Conservation (phyloP, 2,113 vertebrate species). For the Microtus pennsylvanicus region DNA sequence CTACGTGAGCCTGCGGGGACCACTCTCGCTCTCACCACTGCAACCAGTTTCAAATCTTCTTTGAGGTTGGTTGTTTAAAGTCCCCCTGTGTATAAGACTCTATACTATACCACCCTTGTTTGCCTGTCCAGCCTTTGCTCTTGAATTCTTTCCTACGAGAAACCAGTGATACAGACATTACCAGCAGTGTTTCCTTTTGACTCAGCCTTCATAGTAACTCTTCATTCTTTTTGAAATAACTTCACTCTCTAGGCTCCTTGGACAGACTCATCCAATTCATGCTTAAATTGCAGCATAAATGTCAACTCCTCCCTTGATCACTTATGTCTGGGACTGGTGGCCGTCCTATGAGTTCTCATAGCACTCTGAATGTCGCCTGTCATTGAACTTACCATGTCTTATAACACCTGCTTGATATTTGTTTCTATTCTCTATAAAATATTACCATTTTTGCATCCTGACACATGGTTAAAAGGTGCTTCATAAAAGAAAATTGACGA, state of each 20-base stretch:
- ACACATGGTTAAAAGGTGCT: not conserved
- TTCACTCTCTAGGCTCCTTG: not conserved
- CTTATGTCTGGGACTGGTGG: not conserved
- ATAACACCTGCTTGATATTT: not conserved
- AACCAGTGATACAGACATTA: not conserved
- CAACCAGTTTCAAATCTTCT: not conserved
- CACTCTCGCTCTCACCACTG: not conserved
- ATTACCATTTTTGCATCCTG: not conserved
- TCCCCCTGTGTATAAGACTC: not conserved
- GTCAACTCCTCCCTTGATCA: not conserved
- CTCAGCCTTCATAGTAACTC: slow-evolving; percentile 3
- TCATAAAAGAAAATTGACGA: not conserved
- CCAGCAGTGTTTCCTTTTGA: not conserved
- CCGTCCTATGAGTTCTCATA: not conserved
- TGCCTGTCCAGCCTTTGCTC: not conserved
- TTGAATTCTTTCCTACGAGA: not conserved
- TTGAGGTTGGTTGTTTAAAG: slow-evolving; percentile 14
- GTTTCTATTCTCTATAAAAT: not conserved
- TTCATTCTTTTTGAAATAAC: slow-evolving; percentile 33
- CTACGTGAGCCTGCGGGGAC: not conserved
- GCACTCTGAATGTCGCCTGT: not conserved
- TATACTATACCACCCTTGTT: not conserved
- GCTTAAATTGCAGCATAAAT: slow-evolving; percentile 19
- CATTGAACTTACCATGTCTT: not conserved
- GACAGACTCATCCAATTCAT: not conserved